Conservation (phyloP, 1,140 invertebrate genomes). For the Drosophila lacteicornis region DNA sequence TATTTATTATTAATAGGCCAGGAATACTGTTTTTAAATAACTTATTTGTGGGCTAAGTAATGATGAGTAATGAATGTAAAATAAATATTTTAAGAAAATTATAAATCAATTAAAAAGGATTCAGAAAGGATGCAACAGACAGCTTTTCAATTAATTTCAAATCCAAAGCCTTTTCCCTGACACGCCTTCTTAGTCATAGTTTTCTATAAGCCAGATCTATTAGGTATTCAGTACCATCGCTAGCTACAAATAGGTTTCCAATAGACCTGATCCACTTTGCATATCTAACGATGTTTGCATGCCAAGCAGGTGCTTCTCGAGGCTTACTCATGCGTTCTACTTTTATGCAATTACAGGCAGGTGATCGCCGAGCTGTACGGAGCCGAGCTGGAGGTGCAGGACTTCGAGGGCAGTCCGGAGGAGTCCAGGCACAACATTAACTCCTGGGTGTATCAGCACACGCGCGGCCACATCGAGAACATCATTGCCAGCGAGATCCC, state of each 20-base stretch:
- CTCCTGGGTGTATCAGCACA: conserved; percentile 88
- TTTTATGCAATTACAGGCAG: conserved; percentile 50
- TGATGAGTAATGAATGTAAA: not conserved
- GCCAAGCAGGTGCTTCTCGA: not conserved
- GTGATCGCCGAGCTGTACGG: conserved; percentile 86
- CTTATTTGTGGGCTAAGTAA: too few relatives aligned
- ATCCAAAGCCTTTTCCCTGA: not conserved
- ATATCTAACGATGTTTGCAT: conserved; percentile 14
- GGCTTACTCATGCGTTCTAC: conserved; percentile 11
- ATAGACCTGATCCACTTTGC: conserved; percentile 11
- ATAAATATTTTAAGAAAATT: too few relatives aligned
- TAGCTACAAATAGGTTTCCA: not conserved
- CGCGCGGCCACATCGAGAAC: conserved; percentile 87
- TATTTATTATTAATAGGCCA: not conserved
- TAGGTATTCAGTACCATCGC: not conserved
- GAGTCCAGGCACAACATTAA: conserved; percentile 87
- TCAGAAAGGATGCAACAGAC: not conserved
- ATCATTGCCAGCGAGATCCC: conserved; percentile 86
- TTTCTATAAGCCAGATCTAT: not conserved
- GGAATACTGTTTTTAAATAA: not conserved
- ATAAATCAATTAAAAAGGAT: too few relatives aligned
- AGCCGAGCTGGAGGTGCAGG: conserved; percentile 86
- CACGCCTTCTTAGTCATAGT: not conserved
- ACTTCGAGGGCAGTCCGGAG: conserved; percentile 86
- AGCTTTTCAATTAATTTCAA: not conserved